These are phyloP conservation scores for Sebastes matsubarae DNA, from an alignment of 2,797 vertebrate species.

Conservation along the genomic window DNA sequence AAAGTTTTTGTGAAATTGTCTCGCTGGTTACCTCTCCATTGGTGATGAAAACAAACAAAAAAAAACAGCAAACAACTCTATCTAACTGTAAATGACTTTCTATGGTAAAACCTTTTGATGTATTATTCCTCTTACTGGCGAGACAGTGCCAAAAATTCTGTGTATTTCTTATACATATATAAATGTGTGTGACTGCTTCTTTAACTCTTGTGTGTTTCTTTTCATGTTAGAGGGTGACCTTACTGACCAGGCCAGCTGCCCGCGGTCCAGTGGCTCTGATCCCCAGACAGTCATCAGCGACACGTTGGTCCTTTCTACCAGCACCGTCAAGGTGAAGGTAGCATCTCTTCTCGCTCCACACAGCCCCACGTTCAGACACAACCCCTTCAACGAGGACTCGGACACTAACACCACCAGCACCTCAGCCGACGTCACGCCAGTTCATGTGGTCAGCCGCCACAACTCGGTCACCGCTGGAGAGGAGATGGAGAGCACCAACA, in stretches of 20 bases:
- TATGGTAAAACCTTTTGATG: background rate
- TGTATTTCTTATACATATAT: constrained; percentile 39
- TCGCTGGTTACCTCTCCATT: background rate
- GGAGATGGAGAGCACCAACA: constrained; percentile 76
- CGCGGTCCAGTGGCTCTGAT: constrained; percentile 86
- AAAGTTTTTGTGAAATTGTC: constrained; percentile 25
- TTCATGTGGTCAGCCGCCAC: constrained; percentile 80
- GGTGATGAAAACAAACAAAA: background rate
- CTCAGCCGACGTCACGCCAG: constrained; percentile 88
- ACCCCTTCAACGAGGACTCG: constrained; percentile 92
- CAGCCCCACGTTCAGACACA: constrained; percentile 90
- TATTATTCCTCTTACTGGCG: background rate
- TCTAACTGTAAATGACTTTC: background rate
- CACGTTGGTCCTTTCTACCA: constrained; percentile 44
- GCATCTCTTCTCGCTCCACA: constrained; percentile 55
- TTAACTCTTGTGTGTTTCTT: constrained; percentile 4
- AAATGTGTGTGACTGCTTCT: background rate
- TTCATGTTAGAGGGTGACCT: constrained; percentile 90
- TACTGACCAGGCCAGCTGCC: constrained; percentile 91
- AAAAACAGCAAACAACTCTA: background rate
- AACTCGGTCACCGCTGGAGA: constrained; percentile 59
- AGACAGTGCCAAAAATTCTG: background rate
- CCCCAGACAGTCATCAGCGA: constrained; percentile 82
- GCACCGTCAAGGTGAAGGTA: constrained; percentile 41
- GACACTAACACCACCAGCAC: constrained; percentile 85